Conservation (phyloP, 2,113 vertebrate genomes). For the Panthera leo region DNA sequence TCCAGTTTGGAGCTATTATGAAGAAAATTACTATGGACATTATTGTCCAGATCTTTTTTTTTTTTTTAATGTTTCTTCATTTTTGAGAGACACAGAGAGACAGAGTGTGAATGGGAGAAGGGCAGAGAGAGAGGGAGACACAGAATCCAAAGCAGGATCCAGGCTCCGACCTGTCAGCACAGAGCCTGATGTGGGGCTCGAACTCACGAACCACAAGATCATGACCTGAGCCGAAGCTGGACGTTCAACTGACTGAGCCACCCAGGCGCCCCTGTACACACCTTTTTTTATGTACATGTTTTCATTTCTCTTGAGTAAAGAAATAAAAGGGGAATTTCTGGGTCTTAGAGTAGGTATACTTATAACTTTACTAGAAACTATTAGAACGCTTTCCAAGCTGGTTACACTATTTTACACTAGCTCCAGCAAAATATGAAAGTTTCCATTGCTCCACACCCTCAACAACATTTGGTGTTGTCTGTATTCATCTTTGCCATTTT, state of each 20-base stretch:
- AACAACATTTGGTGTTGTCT: not conserved
- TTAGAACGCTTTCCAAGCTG: constrained; percentile 7
- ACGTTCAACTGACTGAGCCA: no score
- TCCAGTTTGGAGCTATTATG: not conserved
- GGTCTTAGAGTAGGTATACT: not conserved
- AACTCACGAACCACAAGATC: no score
- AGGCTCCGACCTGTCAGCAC: no score
- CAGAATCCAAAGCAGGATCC: no score
- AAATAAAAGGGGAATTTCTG: not conserved
- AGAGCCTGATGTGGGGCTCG: no score
- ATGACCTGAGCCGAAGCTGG: no score
- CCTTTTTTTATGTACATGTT: not conserved
- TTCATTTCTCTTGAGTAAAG: constrained; percentile 48
- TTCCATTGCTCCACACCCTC: not conserved
- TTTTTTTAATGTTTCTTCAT: no score
- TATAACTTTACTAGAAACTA: constrained; percentile 25
- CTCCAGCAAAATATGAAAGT: not conserved
- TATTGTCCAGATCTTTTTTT: not conserved
- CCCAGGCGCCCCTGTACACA: not conserved
- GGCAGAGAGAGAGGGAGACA: no score
- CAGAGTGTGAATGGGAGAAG: no score
- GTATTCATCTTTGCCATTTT: not conserved
- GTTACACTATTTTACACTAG: not conserved
- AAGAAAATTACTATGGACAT: not conserved
- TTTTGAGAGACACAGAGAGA: no score